Conservation (phyloP, 2,888 invertebrate species). For the Hydriomena furcata region DNA sequence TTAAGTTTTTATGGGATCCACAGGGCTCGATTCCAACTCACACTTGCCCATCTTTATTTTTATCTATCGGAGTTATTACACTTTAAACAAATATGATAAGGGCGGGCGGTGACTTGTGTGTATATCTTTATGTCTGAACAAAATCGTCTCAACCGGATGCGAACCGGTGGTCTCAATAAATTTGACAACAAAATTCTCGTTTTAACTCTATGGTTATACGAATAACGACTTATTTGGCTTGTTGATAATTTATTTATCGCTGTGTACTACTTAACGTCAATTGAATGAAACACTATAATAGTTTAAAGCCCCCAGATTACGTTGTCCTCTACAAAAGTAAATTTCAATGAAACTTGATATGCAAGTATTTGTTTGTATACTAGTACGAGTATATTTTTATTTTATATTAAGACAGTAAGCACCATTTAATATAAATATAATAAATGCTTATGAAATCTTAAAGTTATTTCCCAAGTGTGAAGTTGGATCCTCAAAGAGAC, state of each 20-base stretch:
- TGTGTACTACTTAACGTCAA: slow-evolving; percentile 22
- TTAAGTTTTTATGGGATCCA: not conserved
- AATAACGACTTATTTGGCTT: slow-evolving; percentile 22
- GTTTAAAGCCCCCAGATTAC: slow-evolving; percentile 23
- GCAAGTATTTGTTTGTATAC: not conserved
- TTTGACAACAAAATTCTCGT: slow-evolving; percentile 32
- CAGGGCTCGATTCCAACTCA: not conserved
- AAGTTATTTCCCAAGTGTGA: no score
- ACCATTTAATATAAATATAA: no score
- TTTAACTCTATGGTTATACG: slow-evolving; percentile 21
- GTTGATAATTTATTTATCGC: slow-evolving; percentile 24
- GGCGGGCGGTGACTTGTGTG: slow-evolving; percentile 49
- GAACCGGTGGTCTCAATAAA: slow-evolving; percentile 43
- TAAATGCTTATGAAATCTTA: no score
- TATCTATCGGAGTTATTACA: slow-evolving; percentile 54
- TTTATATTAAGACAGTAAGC: no score
- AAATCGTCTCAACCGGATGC: slow-evolving; percentile 56
- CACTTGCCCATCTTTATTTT: slow-evolving; percentile 30
- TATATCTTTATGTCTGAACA: slow-evolving; percentile 42
- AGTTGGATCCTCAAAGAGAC: no score
- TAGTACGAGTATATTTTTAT: no score
- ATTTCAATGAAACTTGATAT: slow-evolving; percentile 14
- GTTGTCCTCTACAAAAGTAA: slow-evolving; percentile 15
- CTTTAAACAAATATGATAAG: slow-evolving; percentile 59
- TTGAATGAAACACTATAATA: slow-evolving; percentile 20